Evolutionary conservation across 2,888 invertebrate genomes (phyloP), one percentile per base, ranked within the genome.

Genomic region (Incurvaria masculella): DNA sequence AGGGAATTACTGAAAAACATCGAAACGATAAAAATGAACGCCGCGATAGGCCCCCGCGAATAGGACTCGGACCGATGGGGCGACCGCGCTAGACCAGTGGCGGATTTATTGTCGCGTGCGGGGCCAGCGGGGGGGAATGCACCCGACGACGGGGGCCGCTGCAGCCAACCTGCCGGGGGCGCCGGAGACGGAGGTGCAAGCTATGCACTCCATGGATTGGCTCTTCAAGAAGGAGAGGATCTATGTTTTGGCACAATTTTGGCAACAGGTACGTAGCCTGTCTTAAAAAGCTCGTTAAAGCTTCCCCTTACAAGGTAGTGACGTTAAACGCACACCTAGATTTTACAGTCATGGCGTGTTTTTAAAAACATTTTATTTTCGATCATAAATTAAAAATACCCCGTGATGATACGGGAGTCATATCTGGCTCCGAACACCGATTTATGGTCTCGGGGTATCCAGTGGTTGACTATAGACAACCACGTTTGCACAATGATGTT

Each of bases 121-220:
- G 41, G 18, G 6, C 11, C 16, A 16, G 21, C 60, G 70, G 63
- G 65, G 66, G 57, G 86, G 85, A 81, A 87, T 87, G 87, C 87
- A 87, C 86, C 87, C 87, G 69, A 86, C 87, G 79, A 81, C 78
- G 71, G 81, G 85, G 68, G 80, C 84, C 74, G 81, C 78, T 71
- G 81, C 85, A 68, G 80, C 84, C 74, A 81, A 79, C 72, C 84
- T 87, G 83, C 85, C 88, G 83, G 85, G 85, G 84, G 85, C 87
- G 80, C 85, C 83, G 67, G 88, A 89, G 83, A 90, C 91, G 86
- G 92, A 93, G 85, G 87, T 91, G 81, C 91, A 91, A 85, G 88
- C 91, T 80, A 91, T 92, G 87, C 92, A 92, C 85, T 91, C 92
- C 72, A 92, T 94, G 93, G 93, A 94, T 85, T 94, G 94, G 93